Conservation (phyloP, 2,888 invertebrate species). For the Anthrax anthrax region DNA sequence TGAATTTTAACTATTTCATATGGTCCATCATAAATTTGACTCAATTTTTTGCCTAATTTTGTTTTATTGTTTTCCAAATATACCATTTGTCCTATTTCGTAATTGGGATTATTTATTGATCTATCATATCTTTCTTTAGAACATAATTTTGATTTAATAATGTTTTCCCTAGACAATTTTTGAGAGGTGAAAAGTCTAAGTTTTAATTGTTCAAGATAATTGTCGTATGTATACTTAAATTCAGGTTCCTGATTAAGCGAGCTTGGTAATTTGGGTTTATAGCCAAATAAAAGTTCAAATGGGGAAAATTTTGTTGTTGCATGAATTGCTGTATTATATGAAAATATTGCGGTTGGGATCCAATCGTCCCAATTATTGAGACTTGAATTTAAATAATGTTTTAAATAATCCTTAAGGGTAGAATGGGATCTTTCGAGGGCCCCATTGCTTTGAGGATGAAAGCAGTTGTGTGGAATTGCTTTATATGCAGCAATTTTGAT, state of each 20-base stretch:
- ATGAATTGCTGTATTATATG: conserved; percentile 21
- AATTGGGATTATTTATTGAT: neutral
- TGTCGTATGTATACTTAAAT: conserved; percentile 14
- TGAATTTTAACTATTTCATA: no score
- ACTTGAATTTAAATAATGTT: conserved; percentile 18
- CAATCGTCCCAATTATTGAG: conserved; percentile 22
- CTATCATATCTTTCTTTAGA: conserved; percentile 13
- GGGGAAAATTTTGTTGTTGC: conserved; percentile 21
- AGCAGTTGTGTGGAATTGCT: conserved; percentile 19
- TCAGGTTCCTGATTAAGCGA: conserved; percentile 12
- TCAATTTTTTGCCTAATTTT: conserved; percentile 4
- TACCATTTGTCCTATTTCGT: neutral
- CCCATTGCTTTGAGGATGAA: conserved; percentile 22
- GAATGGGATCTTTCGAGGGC: no score
- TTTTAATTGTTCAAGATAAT: conserved; percentile 16
- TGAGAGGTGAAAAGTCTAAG: conserved; percentile 16
- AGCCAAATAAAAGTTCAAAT: conserved; percentile 24
- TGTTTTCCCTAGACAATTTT: conserved; percentile 15
- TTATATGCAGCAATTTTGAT: conserved; percentile 20
- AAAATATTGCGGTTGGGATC: conserved; percentile 19
- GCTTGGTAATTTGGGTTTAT: conserved; percentile 20
- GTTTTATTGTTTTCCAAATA: neutral
- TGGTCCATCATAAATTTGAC: conserved; percentile 6
- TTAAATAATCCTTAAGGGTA: no score
- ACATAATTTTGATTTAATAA: conserved; percentile 16